Conservation (phyloP, 2,888 invertebrate species). For the Oscheius onirici region DNA sequence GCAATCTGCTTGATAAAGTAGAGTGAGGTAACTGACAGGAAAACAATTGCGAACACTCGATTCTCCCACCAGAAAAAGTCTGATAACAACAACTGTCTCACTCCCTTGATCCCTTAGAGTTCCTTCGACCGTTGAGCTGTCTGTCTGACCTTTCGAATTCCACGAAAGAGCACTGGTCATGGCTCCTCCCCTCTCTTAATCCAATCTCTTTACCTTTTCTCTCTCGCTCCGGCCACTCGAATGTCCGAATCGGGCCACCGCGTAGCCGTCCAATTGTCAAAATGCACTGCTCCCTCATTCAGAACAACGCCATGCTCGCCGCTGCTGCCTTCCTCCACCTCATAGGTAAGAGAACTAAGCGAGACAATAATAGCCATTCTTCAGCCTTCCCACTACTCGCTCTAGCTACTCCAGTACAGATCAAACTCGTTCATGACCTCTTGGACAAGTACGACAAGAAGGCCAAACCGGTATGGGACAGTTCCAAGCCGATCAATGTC, state of each 20-base stretch:
- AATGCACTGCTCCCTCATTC: constrained; percentile 29
- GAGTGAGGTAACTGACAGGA: too few species aligned
- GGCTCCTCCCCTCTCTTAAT: neutral
- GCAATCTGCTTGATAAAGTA: too few species aligned
- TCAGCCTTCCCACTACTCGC: neutral
- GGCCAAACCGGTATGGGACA: constrained; percentile 71
- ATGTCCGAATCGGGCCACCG: constrained; percentile 25
- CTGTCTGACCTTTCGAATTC: constrained; percentile 3
- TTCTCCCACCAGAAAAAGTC: too few species aligned
- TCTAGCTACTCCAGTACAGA: constrained; percentile 36
- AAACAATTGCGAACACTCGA: too few species aligned
- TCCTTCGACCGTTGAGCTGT: neutral
- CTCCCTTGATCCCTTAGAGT: neutral
- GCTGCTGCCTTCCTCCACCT: constrained; percentile 15
- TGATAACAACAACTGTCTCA: too few species aligned
- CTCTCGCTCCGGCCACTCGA: constrained; percentile 14
- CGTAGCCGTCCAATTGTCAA: constrained; percentile 12
- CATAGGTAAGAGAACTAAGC: neutral
- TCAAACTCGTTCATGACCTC: constrained; percentile 55
- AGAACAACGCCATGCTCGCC: constrained; percentile 25
- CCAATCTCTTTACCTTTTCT: neutral
- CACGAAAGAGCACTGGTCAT: neutral
- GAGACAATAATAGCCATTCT: neutral
- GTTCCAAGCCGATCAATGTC: constrained; percentile 66
- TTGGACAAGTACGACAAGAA: constrained; percentile 60